Base-by-base conservation (phyloP, 53 echinoderm and acorn worm species). In the Luidia sarsii region DNA sequence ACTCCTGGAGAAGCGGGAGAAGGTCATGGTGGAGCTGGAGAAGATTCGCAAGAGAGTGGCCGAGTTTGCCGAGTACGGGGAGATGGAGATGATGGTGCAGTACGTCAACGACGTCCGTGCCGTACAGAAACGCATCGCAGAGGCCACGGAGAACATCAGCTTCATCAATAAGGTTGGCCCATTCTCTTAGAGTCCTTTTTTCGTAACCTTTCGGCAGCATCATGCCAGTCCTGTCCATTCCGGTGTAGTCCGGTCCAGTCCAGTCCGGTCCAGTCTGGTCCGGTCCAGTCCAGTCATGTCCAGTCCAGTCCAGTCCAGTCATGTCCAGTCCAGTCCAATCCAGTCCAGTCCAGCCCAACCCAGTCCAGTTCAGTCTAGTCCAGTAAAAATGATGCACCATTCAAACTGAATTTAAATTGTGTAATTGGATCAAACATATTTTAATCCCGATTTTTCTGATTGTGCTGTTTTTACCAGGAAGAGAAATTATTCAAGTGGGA, bases 61-160 rank as follows among this genome's bases (percentile, higher is more conserved):
- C 0, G 99, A 99, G 80, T 99, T 99, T 90, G 89, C 94, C 1
- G 99, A 99, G 87, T 99, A 94, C 55, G 99, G 99, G 0, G 99
- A 99, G 50, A 66, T 99, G 60, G 99, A 99, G 52, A 99, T 99
- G 99, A 99, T 94, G 99, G 99, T 94, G 16, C 99, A 99, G 68
- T 99, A 99, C 19, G 99, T 99, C 73, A 99, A 99, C 70, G 99
- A 99, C 80, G 89, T 99, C 60, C 83, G 99, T 13, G 93, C 94
- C 29, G 89, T 99, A 13, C 99, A 99, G 85, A 99, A 99, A 79
- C 67, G 99, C 48, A 48, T 99, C 8, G 89, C 80, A 0, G 99
- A 99, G 62, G 89, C 91, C 13, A 91, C 91, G 37, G 99, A 99
- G 56, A 93, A 52, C 63, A 99, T 99, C 66, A 77, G 70, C 41